A percentile compares a stretch with the other conserved stretches of the same genome.
Conservation (phyloP, 2,888 invertebrate species). For the Asteroscopus sphinx region DNA sequence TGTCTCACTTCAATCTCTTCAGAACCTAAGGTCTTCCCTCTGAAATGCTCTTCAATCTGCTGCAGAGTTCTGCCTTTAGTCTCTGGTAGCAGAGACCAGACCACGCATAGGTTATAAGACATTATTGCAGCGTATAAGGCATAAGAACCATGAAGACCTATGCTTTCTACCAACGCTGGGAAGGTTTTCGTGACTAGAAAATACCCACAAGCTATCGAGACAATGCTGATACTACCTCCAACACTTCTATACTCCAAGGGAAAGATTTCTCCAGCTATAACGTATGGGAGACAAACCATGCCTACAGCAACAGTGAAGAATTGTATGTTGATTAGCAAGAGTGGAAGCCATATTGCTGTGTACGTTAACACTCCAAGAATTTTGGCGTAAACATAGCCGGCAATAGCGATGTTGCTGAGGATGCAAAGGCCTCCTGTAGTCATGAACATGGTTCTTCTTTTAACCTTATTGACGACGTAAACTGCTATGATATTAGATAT, state of each 20-base stretch:
- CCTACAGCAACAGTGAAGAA: constrained; percentile 88
- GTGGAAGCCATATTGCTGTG: constrained; percentile 75
- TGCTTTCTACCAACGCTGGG: constrained; percentile 81
- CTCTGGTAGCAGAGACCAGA: constrained; percentile 90
- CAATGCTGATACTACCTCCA: constrained; percentile 89
- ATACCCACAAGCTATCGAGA: constrained; percentile 86
- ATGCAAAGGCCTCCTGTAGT: constrained; percentile 88
- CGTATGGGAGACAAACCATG: constrained; percentile 91
- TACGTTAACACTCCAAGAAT: constrained; percentile 58
- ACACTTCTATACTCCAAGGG: constrained; percentile 88
- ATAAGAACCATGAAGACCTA: constrained; percentile 88
- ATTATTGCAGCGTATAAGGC: constrained; percentile 86
- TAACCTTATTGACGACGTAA: constrained; percentile 86
- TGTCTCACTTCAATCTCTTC: constrained; percentile 59
- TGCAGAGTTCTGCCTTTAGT: constrained; percentile 91
- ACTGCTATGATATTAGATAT: constrained; percentile 89
- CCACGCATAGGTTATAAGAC: constrained; percentile 81
- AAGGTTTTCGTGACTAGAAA: constrained; percentile 91
- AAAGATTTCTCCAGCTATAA: constrained; percentile 92
- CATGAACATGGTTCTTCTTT: constrained; percentile 89
- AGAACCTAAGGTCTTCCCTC: constrained; percentile 58
- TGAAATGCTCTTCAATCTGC: constrained; percentile 90
- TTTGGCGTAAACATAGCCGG: constrained; percentile 73
- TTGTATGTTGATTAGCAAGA: constrained; percentile 84
- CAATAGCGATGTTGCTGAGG: constrained; percentile 84